phyloP scores from a whole-genome alignment of 2,797 vertebrate genomes.

The Crenuchus spilurus region DNA sequence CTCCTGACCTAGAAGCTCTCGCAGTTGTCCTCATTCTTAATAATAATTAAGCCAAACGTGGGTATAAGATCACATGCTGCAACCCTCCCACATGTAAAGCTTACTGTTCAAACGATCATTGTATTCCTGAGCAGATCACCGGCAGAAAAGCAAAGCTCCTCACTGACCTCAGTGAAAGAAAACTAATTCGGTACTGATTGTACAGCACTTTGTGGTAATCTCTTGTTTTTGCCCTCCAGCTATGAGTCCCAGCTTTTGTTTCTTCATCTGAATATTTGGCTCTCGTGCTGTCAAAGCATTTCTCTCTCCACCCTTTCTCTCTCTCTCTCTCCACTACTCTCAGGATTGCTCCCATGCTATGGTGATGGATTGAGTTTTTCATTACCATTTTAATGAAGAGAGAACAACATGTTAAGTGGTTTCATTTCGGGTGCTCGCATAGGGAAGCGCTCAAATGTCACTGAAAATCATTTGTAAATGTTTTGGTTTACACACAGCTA shows the following conservation, averaged over 20 bases:
- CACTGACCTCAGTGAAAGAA: too few species aligned
- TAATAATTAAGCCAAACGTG: neutral
- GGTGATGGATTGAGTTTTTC: slow-evolving; percentile 15
- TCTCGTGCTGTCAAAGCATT: neutral
- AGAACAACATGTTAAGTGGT: slow-evolving; percentile 18
- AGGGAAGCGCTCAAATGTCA: neutral
- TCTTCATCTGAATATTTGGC: neutral
- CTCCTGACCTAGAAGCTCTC: neutral
- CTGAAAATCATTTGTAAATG: neutral
- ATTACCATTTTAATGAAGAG: slow-evolving; percentile 8
- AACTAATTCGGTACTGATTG: neutral
- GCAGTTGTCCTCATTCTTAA: neutral
- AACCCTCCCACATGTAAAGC: neutral
- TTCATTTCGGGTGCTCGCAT: neutral
- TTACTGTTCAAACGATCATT: neutral
- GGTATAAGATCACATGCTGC: neutral
- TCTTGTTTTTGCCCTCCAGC: neutral
- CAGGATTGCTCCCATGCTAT: neutral
- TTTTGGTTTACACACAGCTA: neutral
- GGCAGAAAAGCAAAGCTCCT: neutral
- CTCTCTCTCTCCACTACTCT: neutral
- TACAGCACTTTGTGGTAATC: slow-evolving; percentile 9
- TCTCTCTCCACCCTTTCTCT: neutral
- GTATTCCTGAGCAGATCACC: neutral
- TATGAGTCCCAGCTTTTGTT: neutral